A percentile compares a stretch with the other conserved stretches of the same genome.
Evolutionary conservation across 2,888 invertebrate genomes (phyloP).

Genomic region (Smittia sp.): DNA sequence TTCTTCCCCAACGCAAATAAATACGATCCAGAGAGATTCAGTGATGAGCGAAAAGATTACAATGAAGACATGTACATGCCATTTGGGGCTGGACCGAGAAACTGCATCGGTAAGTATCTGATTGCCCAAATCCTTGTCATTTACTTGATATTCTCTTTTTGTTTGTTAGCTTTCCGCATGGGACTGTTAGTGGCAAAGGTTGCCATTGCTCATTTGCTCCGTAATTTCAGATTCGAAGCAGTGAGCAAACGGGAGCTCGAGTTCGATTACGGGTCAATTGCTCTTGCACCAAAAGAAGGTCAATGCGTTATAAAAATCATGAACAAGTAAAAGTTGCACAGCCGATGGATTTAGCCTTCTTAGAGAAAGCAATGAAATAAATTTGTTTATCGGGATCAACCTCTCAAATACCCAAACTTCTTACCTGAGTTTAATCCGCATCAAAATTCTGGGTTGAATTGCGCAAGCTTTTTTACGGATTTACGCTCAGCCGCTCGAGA

Average conservation of each 20-base stretch:
- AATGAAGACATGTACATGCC: slow-evolving; percentile 48
- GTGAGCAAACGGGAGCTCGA: slow-evolving; percentile 46
- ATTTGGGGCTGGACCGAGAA: slow-evolving; percentile 52
- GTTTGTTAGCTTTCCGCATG: slow-evolving; percentile 26
- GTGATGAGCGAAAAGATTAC: slow-evolving; percentile 46
- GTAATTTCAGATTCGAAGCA: slow-evolving; percentile 47
- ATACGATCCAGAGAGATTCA: slow-evolving; percentile 54
- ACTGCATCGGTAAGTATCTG: slow-evolving; percentile 51
- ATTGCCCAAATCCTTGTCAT: background rate
- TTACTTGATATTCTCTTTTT: background rate
- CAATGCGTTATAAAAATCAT: slow-evolving; percentile 21
- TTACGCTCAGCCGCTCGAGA: no score
- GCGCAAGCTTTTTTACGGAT: no score
- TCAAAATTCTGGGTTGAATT: no score
- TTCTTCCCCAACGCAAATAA: slow-evolving; percentile 52
- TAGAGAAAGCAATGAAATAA: no score
- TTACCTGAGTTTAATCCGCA: no score
- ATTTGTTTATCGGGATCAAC: no score
- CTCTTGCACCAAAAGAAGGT: slow-evolving; percentile 48
- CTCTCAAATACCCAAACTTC: no score
- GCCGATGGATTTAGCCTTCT: no score
- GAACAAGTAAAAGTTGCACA: slow-evolving; percentile 17
- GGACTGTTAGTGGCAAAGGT: slow-evolving; percentile 50
- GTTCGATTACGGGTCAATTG: slow-evolving; percentile 47
- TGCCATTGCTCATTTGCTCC: slow-evolving; percentile 48